Evolutionary conservation across 2,888 invertebrate genomes (phyloP).

Genomic region (Oligia latruncula): DNA sequence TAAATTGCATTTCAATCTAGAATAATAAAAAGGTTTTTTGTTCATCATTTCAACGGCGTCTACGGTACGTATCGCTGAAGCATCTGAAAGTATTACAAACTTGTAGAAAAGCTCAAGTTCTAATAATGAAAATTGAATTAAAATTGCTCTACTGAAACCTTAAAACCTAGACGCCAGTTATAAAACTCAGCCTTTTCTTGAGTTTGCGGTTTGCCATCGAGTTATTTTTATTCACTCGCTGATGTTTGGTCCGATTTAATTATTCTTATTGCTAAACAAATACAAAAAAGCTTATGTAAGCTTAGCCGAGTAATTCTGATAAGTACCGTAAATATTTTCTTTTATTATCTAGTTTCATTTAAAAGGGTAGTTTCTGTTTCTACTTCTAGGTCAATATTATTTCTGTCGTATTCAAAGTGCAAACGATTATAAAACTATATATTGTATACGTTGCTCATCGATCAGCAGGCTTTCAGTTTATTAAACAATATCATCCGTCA

Average conservation of each 20-base stretch:
- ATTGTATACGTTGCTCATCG: neutral
- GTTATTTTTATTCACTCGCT: neutral
- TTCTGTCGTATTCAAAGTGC: neutral
- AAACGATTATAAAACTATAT: neutral
- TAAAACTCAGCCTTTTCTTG: neutral
- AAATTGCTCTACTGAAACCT: conserved; percentile 11
- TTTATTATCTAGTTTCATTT: neutral
- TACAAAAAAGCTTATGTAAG: neutral
- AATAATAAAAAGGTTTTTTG: neutral
- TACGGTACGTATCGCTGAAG: neutral
- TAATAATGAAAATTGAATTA: neutral
- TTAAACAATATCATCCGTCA: conserved; percentile 7
- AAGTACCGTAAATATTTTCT: neutral
- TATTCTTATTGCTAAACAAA: neutral
- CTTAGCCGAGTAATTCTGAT: neutral
- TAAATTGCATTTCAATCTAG: neutral
- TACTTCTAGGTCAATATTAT: neutral
- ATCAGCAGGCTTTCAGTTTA: conserved; percentile 27
- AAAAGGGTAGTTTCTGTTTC: neutral
- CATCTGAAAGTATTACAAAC: conserved; percentile 8
- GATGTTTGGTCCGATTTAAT: neutral
- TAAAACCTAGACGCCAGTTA: conserved; percentile 8
- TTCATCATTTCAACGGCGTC: no score
- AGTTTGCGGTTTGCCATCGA: neutral
- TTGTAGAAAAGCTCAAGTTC: neutral